Evolutionary conservation across 2,888 invertebrate genomes (phyloP), one percentile per base, ranked within the genome.

Genomic region (Schrankia costaestrigalis): DNA sequence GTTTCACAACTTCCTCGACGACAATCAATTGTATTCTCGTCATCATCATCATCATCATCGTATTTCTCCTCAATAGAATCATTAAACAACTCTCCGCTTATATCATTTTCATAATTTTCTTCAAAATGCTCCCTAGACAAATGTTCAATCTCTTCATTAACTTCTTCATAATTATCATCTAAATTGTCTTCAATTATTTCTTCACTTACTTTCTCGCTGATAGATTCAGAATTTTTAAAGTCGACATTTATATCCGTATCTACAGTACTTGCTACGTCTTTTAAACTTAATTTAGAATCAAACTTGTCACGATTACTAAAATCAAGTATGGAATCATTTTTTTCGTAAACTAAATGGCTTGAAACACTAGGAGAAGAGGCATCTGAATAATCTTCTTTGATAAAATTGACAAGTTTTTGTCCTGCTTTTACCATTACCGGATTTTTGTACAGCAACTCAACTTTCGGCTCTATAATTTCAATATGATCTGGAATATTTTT

Each of bases 1-100:
- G 87, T 86, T 28, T 84, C 84, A 23, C 86, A 78, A 54, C 86
- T 87, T 2, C 84, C 82, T 41, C 79, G 75, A 21, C 83, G 74
- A 49, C 74, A 68, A 24, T 67, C 61, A 24, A 70, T 59, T 28
- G 67, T 60, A 31, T 56, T 65, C 24, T 51, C 44, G 11, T 60
- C 52, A 9, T 26, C 27, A 18, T 29, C 28, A 33, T 53, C 51
- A 23, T 63, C 61, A 26, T 53, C 56, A 18, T 68, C 63, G 31
- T 47, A 61, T 44, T 70, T 71, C 31, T 65, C 69, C 50, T 72
- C 77, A 34, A 60, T 49, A 13, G 73, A 74, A 44, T 75, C 70
- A 35, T 72, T 67, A 22, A 67, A 66, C 15, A 66, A 60, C 28
- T 72, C 71, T 25, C 58, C 71, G 47, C 77, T 78, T 14, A 69